A percentile compares a stretch with the other conserved stretches of the same genome.
Conservation (phyloP, 2,113 vertebrate genomes). For the Lipophrys pholis region DNA sequence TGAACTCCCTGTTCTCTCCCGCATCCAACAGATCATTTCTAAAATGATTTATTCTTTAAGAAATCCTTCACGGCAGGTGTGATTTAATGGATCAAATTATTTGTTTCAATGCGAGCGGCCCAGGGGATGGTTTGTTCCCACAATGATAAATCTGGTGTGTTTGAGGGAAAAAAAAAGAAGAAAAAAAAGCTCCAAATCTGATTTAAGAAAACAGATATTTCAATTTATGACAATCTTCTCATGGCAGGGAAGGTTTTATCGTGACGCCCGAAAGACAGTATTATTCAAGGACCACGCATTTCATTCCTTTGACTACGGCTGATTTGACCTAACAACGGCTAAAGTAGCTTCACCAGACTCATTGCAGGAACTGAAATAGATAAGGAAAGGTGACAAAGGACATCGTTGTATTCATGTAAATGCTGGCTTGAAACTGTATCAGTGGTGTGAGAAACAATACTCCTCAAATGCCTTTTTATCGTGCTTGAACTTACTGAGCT, state of each 20-base stretch:
- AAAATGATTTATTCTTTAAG: constrained; percentile 60
- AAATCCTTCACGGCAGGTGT: constrained; percentile 50
- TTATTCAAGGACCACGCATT: background rate
- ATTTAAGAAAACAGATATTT: constrained; percentile 28
- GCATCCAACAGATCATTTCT: constrained; percentile 25
- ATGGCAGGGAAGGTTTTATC: background rate
- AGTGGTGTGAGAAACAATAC: constrained; percentile 15
- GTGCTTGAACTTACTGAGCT: constrained; percentile 42
- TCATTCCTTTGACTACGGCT: constrained; percentile 2
- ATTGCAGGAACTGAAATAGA: background rate
- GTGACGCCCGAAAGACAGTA: background rate
- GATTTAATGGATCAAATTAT: constrained; percentile 58
- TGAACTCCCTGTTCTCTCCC: constrained; percentile 17
- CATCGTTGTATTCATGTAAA: constrained; percentile 18
- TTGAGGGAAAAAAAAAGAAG: constrained; percentile 1
- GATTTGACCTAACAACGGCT: background rate
- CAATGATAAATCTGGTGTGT: constrained; percentile 28
- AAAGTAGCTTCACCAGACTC: background rate
- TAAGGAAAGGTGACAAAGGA: constrained; percentile 7
- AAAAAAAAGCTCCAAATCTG: constrained; percentile 6
- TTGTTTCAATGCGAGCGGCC: constrained; percentile 44
- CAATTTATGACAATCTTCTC: constrained; percentile 20
- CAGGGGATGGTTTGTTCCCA: constrained; percentile 28
- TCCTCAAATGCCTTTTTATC: constrained; percentile 46
- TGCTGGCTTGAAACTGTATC: constrained; percentile 14